Conservation (phyloP, 1,140 invertebrate species). For the Listronotus oregonensis region DNA sequence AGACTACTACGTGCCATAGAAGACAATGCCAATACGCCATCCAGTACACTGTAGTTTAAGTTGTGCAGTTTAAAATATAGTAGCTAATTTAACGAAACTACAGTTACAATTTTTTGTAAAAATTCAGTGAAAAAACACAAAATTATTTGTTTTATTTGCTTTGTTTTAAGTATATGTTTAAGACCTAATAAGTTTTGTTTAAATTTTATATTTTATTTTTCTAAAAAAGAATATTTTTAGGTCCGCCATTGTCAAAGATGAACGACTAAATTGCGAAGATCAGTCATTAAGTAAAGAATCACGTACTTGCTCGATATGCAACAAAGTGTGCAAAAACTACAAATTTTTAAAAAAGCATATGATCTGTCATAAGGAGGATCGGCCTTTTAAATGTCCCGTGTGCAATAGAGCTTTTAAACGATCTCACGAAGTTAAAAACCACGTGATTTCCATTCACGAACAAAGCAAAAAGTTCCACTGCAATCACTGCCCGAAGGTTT, state of each 20-base stretch:
- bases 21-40: too few species aligned
- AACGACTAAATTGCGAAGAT: not conserved
- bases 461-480: conserved; percentile 47
- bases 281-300: not conserved
- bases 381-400: conserved; percentile 61
- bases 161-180: too few species aligned
- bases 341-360: conserved; percentile 64
- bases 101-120: too few species aligned
- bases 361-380: conserved; percentile 64
- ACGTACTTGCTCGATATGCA: conserved; percentile 54
- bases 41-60: too few species aligned
- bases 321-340: conserved; percentile 62
- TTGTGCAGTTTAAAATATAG: too few species aligned
- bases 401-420: conserved; percentile 55
- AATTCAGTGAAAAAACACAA: too few species aligned
- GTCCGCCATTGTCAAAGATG: too few species aligned
- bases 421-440: conserved; percentile 50
- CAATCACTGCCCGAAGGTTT: conserved; percentile 60
- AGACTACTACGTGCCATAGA: too few species aligned
- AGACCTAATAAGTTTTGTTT: too few species aligned
- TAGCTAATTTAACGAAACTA: too few species aligned
- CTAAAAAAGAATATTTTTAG: not conserved
- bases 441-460: conserved; percentile 60
- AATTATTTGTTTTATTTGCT: too few species aligned
- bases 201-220: not conserved